Conservation (phyloP, 2,113 vertebrate genomes). For the Callospermophilus lateralis region DNA sequence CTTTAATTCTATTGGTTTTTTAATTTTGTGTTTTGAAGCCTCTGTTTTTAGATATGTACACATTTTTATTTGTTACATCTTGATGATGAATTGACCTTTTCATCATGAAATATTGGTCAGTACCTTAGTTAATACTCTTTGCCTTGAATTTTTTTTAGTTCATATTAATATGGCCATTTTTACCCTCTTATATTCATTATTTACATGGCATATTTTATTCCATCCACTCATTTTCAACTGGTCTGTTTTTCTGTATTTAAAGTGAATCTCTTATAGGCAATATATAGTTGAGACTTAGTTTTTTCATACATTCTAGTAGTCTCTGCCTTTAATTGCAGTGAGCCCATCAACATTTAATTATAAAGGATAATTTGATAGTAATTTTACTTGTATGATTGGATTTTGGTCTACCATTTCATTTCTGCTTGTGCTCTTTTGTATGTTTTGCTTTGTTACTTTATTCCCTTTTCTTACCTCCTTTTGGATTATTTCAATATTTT, state of each 20-base stretch:
- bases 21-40: constrained; percentile 2
- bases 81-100: constrained; percentile 18
- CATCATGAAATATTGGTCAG: constrained; percentile 26
- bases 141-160: constrained; percentile 17
- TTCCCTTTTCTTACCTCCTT: background rate
- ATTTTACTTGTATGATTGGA: background rate
- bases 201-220: background rate
- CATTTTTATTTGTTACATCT: background rate
- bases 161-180: background rate
- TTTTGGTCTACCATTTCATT: constrained; percentile 26
- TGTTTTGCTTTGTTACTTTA: constrained; percentile 15
- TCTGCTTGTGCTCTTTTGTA: background rate
- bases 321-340: background rate
- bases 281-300: background rate
- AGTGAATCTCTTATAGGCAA: background rate
- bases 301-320: background rate
- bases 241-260: background rate
- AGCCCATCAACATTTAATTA: background rate
- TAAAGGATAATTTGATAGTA: background rate
- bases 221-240: background rate
- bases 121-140: background rate
- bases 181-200: background rate
- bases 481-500: background rate
- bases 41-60: background rate
- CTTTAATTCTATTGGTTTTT: background rate